A percentile compares a stretch with the other conserved stretches of the same genome.
Evolutionary conservation across 2,113 vertebrate species (phyloP).

Genomic region (Colinus virginianus): DNA sequence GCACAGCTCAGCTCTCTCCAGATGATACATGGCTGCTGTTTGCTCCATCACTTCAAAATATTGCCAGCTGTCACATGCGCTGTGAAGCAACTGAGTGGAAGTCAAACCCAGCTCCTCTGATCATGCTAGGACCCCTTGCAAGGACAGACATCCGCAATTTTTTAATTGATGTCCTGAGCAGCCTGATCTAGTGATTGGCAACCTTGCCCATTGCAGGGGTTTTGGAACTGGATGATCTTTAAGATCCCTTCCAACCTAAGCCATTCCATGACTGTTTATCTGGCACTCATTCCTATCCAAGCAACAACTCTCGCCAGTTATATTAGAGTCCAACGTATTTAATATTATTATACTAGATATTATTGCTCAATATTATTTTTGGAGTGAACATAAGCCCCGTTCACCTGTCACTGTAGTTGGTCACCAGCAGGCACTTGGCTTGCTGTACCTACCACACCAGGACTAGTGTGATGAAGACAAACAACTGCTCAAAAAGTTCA

Average conservation of each 20-base stretch:
- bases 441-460: background rate
- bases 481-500: background rate
- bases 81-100: background rate
- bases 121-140: background rate
- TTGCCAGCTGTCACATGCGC: fast-evolving
- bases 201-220: no score
- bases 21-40: fast-evolving
- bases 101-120: background rate
- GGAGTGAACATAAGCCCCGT: background rate
- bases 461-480: background rate
- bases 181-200: no score
- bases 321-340: background rate
- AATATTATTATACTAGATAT: background rate
- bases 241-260: no score
- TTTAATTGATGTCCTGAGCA: background rate
- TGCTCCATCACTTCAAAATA: background rate
- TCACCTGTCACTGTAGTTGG: background rate
- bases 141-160: background rate
- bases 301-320: background rate
- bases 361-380: background rate
- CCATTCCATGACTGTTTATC: background rate
- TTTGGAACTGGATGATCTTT: background rate
- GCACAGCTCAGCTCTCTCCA: background rate
- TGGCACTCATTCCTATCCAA: background rate
- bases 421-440: background rate